Percentiles rank a stretch among this genome's conserved stretches.
Conservation (phyloP, 2,113 vertebrate species). For the Hippopotamus amphibius region DNA sequence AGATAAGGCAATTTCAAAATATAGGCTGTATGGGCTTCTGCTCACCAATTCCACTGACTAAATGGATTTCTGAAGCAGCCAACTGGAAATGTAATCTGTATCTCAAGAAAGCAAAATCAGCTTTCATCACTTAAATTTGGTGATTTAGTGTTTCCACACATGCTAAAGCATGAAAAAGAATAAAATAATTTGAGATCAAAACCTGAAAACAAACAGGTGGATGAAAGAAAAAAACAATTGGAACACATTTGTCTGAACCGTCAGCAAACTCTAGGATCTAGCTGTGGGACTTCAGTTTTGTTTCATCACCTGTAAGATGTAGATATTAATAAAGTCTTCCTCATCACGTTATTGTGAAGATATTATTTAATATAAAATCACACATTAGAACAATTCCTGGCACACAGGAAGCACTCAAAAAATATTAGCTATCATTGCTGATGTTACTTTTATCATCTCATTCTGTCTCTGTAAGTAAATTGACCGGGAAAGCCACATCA, state of each 20-base stretch:
- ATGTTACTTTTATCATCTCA: not conserved
- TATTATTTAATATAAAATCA: not conserved
- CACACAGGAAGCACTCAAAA: not conserved
- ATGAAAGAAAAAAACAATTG: not conserved
- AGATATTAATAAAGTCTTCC: not conserved
- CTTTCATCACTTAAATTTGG: slow-evolving; percentile 47
- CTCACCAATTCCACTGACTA: not conserved
- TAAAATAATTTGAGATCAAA: slow-evolving; percentile 57
- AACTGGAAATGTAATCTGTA: slow-evolving; percentile 56
- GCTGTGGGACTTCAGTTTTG: not conserved
- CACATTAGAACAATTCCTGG: not conserved
- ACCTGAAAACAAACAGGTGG: not conserved
- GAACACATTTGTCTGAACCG: not conserved
- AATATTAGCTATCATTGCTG: not conserved
- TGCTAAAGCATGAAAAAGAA: slow-evolving; percentile 1
- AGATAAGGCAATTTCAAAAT: slow-evolving; percentile 58
- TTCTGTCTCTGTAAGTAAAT: not conserved
- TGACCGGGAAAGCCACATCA: not conserved
- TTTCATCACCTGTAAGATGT: not conserved
- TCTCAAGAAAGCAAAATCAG: slow-evolving; percentile 65
- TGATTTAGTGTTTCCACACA: not conserved
- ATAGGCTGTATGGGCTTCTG: not conserved
- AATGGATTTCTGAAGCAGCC: slow-evolving; percentile 66
- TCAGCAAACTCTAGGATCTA: not conserved
- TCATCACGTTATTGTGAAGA: not conserved